Base-by-base conservation (phyloP, 92 coral and sea anemone genomes). In the Umimayanthus kanabou region DNA sequence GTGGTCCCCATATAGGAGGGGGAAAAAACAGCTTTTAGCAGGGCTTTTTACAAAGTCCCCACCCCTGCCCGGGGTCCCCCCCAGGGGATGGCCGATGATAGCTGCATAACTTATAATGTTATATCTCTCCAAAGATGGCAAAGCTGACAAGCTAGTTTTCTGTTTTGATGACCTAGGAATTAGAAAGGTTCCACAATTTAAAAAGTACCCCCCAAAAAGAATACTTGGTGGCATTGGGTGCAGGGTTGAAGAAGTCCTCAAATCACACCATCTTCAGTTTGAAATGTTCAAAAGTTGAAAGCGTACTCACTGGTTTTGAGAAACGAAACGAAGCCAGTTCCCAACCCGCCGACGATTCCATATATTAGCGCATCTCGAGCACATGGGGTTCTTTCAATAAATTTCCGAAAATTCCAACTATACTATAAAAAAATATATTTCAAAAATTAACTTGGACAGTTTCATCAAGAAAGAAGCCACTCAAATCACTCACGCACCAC, bases 371-470 rank as follows among this genome's bases (percentile, higher is more conserved):
- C 91, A 55, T 97, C 97, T 26, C 98, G 93, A 16, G 95, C 96
- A 73, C 99, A 97, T 5, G 98, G 98, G 2, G 94, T 94, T 61
- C 92, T 91, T 89, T 95, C 89, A 67, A 97, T 92, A 86, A 95
- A 95, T 88, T 88, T 91, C 58, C 89, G 85, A 39, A 94, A 73
- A 80, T 94, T 89, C 98, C 98, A 97, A 58, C 92, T 94, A 50
- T 86, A 88, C 97, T 96, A 81, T 39, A 39, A 64, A 10, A 53
- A 39, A 37, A 58, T 4, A 39, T 23, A 20, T 58, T 37, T 49
- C 2, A 6, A 76, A 40, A 40, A 15, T 76, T 37, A 39, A 76
- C 55, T 45, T 49, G 1, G 26, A 76, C 20, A 40, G 7, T 47
- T 25, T 45, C 37, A n/a, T 37, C 29, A 16, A 18, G 49, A 42